A percentile compares a stretch with the other conserved stretches of the same genome.
Conservation (phyloP, 2,888 invertebrate species). For the Leuctra nigra region DNA sequence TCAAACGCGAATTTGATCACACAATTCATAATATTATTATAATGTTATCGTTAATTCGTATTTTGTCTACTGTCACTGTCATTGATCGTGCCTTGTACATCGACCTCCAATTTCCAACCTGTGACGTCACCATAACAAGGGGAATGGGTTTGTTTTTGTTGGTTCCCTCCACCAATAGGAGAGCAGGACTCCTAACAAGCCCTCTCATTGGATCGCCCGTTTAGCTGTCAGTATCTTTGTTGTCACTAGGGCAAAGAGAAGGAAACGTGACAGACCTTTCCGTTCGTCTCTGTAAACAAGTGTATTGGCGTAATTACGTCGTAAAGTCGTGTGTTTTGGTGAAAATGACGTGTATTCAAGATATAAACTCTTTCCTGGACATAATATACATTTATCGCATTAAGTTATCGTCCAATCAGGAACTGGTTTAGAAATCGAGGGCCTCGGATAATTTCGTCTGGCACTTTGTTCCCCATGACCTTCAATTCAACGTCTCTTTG, state of each 20-base stretch:
- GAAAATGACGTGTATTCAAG: background rate
- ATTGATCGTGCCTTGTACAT: slow-evolving; percentile 26
- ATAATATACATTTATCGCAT: background rate
- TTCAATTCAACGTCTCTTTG: slow-evolving; percentile 20
- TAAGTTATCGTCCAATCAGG: slow-evolving; percentile 21
- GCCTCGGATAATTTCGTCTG: slow-evolving; percentile 22
- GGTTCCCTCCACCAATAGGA: slow-evolving; percentile 20
- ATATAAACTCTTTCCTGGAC: background rate
- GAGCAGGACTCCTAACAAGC: background rate
- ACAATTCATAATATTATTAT: no score
- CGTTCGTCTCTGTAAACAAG: background rate
- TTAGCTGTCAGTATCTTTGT: slow-evolving; percentile 21
- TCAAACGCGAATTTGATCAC: no score
- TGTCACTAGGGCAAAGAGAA: slow-evolving; percentile 19
- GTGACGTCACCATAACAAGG: slow-evolving; percentile 21
- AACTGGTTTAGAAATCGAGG: slow-evolving; percentile 23
- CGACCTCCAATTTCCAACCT: no score
- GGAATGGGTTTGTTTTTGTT: slow-evolving; percentile 27
- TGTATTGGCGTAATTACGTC: background rate
- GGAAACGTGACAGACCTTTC: slow-evolving; percentile 9
- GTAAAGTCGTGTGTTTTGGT: background rate
- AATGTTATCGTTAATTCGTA: no score
- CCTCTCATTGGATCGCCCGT: background rate
- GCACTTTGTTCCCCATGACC: slow-evolving; percentile 25
- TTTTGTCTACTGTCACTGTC: no score